Evolutionary conservation across 1,140 invertebrate species (phyloP).

Genomic region (Heliconius nattereri): DNA sequence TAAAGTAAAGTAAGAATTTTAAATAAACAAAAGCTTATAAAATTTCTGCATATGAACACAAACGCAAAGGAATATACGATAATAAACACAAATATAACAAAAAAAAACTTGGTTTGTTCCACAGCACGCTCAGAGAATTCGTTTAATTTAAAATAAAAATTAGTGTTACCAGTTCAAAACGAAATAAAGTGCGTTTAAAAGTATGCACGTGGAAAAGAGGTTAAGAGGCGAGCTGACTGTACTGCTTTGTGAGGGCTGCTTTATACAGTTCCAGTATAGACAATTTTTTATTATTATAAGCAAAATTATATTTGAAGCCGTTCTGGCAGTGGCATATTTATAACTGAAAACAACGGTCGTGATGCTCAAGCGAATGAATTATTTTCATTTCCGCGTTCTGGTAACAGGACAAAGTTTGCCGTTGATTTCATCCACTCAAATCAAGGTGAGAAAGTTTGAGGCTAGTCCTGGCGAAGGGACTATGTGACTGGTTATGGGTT

Average conservation of each 20-base stretch:
- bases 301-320: too few relatives aligned
- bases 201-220: slow-evolving; percentile 8
- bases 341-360: too few relatives aligned
- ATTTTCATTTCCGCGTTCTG: too few relatives aligned
- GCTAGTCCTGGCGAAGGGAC: too few relatives aligned
- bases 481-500: too few relatives aligned
- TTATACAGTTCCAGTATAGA: background rate
- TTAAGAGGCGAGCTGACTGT: slow-evolving; percentile 14
- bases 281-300: too few relatives aligned
- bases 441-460: too few relatives aligned
- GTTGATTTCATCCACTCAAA: too few relatives aligned
- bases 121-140: background rate
- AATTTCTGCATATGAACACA: background rate
- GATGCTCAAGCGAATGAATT: too few relatives aligned
- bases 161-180: slow-evolving; percentile 16
- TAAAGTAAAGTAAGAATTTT: background rate
- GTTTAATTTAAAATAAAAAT: slow-evolving; percentile 20
- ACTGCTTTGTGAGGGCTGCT: background rate
- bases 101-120: background rate
- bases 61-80: background rate
- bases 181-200: slow-evolving; percentile 12
- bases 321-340: too few relatives aligned
- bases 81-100: background rate
- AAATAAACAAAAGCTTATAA: background rate
- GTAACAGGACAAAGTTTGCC: too few relatives aligned